Evolutionary conservation across 2,797 vertebrate species (phyloP), one percentile per base, ranked within the genome.

Genomic region (Schizothorax lantsangensis): DNA sequence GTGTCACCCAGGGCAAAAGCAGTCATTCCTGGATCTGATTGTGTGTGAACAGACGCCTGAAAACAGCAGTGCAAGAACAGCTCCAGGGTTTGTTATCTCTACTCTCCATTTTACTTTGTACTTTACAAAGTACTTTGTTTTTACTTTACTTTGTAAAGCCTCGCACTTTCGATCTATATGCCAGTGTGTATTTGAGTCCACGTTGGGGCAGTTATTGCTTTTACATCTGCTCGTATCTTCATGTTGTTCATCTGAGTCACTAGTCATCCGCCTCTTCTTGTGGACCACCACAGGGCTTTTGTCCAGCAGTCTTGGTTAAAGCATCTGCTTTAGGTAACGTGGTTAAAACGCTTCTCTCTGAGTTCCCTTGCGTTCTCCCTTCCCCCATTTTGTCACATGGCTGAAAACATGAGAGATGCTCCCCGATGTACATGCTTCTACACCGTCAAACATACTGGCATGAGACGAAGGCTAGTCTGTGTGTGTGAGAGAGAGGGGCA

Each of bases 401-500:
- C 89, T 91, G 88, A 86, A 92, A 92, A 93, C 89, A 93, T 92
- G 90, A 84, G 43, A 85, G 59, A 74, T 88, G 86, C 84, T 90
- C 43, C 73, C 81, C 38, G 81, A 89, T 88, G 88, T 84, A 74
- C 69, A 79, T 3, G 36, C 15, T 30, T 36, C 62, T 89, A 79
- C 72, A 90, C 66, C 38, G 84, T 84, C 84, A 43, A 30, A 83
- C 71, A 54, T 38, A 82, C 49, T 52, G 45, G 19, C 36, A 75
- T 68, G 73, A 75, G 52, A 62, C 3, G 9, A 73, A 23, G 71
- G 74, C 52, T 83, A 73, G 66, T 73, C 23, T 62, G 36, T 59
- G 40, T 43, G 54, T 40, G 59, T 3, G 62, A 69, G 49, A 57
- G 47, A 52, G 19, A 21, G 68, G 12, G 33, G 15, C 26, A 33